Evolutionary conservation across 2,797 vertebrate species (phyloP).

Genomic region (Sternarchorhynchus goeldii): DNA sequence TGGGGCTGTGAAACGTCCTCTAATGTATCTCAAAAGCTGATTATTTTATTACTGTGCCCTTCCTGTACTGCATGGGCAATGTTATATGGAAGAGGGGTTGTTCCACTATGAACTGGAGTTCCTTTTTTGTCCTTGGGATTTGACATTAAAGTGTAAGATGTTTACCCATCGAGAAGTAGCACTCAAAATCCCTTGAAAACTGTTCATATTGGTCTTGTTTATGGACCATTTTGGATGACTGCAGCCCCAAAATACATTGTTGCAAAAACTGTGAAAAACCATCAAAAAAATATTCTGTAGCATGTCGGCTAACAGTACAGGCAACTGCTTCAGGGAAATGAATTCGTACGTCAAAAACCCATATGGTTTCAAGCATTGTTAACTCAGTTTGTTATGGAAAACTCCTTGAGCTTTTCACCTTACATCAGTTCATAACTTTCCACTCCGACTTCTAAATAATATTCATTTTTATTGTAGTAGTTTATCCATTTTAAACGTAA

Average conservation of each 20-base stretch:
- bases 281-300: not conserved
- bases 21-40: no score
- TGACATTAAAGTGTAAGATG: not conserved
- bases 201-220: no score
- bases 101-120: no score
- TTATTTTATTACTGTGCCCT: no score
- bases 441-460: not conserved
- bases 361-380: slow-evolving; percentile 19
- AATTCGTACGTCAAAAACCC: not conserved
- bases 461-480: not conserved
- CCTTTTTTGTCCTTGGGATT: not conserved
- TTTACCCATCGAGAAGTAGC: not conserved
- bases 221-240: no score
- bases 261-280: not conserved
- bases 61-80: no score
- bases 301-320: not conserved
- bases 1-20: no score
- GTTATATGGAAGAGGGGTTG: no score
- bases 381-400: not conserved
- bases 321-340: not conserved
- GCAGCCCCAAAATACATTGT: not conserved
- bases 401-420: not conserved
- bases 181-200: not conserved
- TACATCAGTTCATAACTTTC: not conserved
- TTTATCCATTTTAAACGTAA: not conserved